A percentile compares a stretch with the other conserved stretches of the same genome.
These are phyloP conservation scores for Sebastes hopkinsi DNA, from an alignment of 2,797 vertebrate species.

Conservation along the genomic window DNA sequence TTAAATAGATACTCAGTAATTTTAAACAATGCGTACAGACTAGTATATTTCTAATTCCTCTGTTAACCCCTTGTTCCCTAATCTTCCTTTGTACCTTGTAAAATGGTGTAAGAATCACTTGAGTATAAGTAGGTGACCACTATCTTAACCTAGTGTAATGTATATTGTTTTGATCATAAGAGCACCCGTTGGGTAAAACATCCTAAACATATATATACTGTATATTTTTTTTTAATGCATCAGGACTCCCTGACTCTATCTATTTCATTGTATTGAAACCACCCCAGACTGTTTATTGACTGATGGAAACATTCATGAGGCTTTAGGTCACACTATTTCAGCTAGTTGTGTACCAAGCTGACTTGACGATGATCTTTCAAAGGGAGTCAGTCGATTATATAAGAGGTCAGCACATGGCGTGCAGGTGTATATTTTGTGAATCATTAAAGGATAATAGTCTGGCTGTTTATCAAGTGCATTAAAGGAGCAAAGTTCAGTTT, in stretches of 20 bases:
- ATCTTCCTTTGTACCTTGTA: neutral
- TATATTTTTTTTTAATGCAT: neutral
- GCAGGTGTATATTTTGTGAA: neutral
- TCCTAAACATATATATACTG: neutral
- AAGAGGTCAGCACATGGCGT: neutral
- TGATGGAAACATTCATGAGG: neutral
- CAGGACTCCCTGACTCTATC: neutral
- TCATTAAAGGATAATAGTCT: neutral
- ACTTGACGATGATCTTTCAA: neutral
- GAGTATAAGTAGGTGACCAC: neutral
- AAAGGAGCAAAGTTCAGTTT: slow-evolving; percentile 3
- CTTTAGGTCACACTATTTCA: neutral
- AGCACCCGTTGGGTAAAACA: neutral
- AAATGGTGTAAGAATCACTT: neutral
- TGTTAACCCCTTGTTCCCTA: neutral
- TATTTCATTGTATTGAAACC: neutral
- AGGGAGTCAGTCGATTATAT: neutral
- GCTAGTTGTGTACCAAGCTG: neutral
- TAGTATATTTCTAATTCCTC: neutral
- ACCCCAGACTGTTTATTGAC: neutral
- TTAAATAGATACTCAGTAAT: neutral
- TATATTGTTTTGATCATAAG: neutral
- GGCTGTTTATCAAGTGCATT: neutral
- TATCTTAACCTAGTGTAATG: neutral
- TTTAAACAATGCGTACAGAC: neutral